Evolutionary conservation across 2,113 vertebrate genomes (phyloP).

Genomic region (Pachyramphus minor): DNA sequence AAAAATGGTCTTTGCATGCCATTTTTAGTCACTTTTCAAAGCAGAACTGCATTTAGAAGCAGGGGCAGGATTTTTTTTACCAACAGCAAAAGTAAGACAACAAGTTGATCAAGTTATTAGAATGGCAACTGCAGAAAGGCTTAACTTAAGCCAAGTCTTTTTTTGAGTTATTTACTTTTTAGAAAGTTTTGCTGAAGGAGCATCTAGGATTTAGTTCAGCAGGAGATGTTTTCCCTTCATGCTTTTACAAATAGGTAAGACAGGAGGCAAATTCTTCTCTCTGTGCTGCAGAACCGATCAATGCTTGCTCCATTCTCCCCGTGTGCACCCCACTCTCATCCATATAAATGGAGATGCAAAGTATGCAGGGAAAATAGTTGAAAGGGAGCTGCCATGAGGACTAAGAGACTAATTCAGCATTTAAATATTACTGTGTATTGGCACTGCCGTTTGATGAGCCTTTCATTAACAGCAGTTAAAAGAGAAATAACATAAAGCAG

Average conservation of each 20-base stretch:
- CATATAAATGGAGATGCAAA: background rate
- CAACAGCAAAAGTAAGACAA: background rate
- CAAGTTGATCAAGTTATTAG: background rate
- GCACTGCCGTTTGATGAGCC: slow-evolving; percentile 19
- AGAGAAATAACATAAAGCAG: slow-evolving; percentile 30
- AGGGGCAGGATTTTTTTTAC: background rate
- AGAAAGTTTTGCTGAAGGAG: background rate
- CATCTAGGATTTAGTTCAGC: background rate
- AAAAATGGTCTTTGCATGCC: background rate
- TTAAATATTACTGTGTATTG: slow-evolving; percentile 17
- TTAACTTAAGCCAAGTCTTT: background rate
- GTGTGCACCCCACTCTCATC: background rate
- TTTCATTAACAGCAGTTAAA: slow-evolving; percentile 54
- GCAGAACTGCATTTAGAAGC: background rate
- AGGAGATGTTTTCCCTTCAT: background rate
- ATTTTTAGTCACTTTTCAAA: slow-evolving; percentile 12
- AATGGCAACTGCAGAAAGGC: background rate
- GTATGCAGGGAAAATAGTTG: background rate
- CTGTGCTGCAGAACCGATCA: background rate
- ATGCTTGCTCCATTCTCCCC: background rate
- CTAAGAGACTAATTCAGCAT: background rate
- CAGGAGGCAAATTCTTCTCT: background rate
- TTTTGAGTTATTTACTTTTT: background rate
- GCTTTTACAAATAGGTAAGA: background rate
- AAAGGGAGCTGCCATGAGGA: background rate